These are phyloP conservation scores for Sebastes nivosus DNA, from an alignment of 2,797 vertebrate genomes.

Conservation along the genomic window DNA sequence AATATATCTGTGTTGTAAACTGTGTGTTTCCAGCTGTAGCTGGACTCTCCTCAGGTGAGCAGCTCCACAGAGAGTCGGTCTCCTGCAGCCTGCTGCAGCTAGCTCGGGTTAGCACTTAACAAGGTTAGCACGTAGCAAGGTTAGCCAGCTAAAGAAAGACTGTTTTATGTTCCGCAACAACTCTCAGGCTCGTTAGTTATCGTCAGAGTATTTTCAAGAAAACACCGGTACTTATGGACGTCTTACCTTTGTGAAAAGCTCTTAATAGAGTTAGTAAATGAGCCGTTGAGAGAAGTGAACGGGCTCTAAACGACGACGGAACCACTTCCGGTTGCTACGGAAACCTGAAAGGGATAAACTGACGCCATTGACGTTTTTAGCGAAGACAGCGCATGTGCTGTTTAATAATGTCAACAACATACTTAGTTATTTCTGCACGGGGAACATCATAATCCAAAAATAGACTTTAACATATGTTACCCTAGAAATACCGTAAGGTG, in stretches of 20 bases:
- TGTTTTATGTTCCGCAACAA: background rate
- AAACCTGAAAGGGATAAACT: slow-evolving; percentile 23
- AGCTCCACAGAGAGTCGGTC: background rate
- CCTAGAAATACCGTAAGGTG: background rate
- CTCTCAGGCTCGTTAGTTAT: no score
- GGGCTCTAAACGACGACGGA: background rate
- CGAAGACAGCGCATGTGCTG: background rate
- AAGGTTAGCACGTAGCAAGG: no score
- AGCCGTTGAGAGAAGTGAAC: background rate
- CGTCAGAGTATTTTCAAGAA: accelerated
- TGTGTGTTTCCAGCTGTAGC: background rate
- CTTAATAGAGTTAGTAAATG: background rate
- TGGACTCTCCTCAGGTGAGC: background rate
- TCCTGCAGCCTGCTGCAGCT: slow-evolving; percentile 43
- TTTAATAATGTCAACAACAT: background rate
- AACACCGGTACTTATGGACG: accelerated
- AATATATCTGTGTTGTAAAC: background rate
- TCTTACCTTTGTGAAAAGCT: slow-evolving; percentile 40
- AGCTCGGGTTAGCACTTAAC: background rate
- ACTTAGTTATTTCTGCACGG: accelerated
- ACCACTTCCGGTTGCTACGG: slow-evolving; percentile 59
- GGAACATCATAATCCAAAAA: background rate
- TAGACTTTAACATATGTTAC: no score
- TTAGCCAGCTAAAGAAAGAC: background rate
- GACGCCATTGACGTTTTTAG: background rate